Base-by-base conservation (phyloP, 1,140 invertebrate genomes). In the Pseudomyrmex concolor region DNA sequence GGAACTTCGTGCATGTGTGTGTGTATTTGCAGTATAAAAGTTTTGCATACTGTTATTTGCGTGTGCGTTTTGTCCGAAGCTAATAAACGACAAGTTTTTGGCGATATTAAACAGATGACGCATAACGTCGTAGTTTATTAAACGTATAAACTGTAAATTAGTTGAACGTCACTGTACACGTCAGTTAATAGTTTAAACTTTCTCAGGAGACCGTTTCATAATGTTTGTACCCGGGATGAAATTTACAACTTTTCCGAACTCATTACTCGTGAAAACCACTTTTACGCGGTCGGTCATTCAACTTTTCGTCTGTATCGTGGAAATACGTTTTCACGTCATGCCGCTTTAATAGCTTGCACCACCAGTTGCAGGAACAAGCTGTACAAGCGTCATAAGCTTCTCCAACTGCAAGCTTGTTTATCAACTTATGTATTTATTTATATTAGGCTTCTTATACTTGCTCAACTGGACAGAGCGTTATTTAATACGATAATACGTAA, bases 171-270 rank as follows among this genome's bases (percentile, higher is more conserved):
- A 71, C 76, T 80, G 76, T 80, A 80, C 54, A 70, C 54, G 76
- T 60, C 66, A 66, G 76, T 80, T 80, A 80, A 80, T 80, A 71
- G 67, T 80, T 80, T 80, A 80, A 80, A 80, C 76, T 83, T 83
- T 55, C 73, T 83, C 72, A 59, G 74, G 74, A 59, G 76, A 55
- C 67, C 64, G 59, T 84, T 81, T 71, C 67, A 74, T 64, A 83
- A 76, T 83, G 62, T 77, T 84, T 68, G 62, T 63, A 70, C 50
- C 45, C 51, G 66, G 51, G 45, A 54, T 51, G 45, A 71, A 84
- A 84, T 84, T 84, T 84, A 81, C 76, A 81, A 84, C 83, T 84
- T 84, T 84, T 84, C 76, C 48, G 50, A 84, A 81, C 83, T 81
- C 83, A 84, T 84, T 84, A 60, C 74, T 81, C 76, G 76, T 81